Base-by-base conservation (phyloP, 1,140 invertebrate species). In the Caenorhabditis remanei region DNA sequence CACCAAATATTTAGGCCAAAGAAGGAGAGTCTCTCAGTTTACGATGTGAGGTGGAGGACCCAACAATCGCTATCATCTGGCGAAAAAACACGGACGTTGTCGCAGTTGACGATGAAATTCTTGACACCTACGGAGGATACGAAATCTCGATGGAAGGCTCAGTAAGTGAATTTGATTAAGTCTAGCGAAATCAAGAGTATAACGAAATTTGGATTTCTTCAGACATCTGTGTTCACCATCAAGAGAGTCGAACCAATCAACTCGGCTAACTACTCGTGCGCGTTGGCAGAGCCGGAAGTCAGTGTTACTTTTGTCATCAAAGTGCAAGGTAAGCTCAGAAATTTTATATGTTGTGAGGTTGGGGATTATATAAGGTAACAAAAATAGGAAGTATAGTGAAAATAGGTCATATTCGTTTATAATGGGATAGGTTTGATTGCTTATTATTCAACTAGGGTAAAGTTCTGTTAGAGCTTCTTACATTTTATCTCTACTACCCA, bases 191-290 rank as follows among this genome's bases (percentile, higher is more conserved):
- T 13, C 9, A 46, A 32, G 46, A 16, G 43, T 7, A 13, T 79
- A 79, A 79, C 21, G 1, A 24, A 79, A n/a, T 71, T 71, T 71
- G 6, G 21, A 53, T 79, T 79, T 50, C 46, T 79, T 79, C 24
- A 79, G 71, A 79, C 71, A 79, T 79, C 71, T 79, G 71, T 79
- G 71, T 50, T 79, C 71, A 83, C 58, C 53, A 87, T 87, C 75
- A 87, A 71, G 48, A 48, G 48, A 48, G 75, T 83, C 19, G 86
- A 87, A 50, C 86, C 86, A 46, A 83, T 83, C 55, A 71, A 87
- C 86, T 79, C 55, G 32, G 50, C 71, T 55, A 71, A 87, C 41
- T 87, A 61, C 82, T 83, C 71, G 43, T 87, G 86, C 21, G 53
- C 40, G 4, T 56, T 87, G 55, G 50, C 79, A n/a, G 86, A 82